Conservation (phyloP, 2,797 vertebrate genomes). For the Margarornis squamiger region DNA sequence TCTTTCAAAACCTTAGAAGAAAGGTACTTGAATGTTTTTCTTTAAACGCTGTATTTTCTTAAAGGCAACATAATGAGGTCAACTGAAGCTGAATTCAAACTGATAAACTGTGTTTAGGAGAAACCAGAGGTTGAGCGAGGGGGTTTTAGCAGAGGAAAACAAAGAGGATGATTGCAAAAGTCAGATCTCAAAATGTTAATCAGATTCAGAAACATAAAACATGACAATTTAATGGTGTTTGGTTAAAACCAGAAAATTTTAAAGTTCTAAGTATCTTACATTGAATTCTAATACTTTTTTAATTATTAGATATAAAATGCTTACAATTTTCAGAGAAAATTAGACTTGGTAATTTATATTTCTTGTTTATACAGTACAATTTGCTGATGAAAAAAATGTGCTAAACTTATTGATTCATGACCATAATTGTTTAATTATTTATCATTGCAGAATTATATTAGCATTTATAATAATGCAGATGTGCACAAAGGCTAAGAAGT, state of each 20-base stretch:
- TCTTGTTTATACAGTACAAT: constrained; percentile 99
- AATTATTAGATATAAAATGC: constrained; percentile 84
- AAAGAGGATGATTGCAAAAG: constrained; percentile 75
- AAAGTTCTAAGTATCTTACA: constrained; percentile 75
- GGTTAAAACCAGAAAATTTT: constrained; percentile 74
- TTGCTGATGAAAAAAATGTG: constrained; percentile 99
- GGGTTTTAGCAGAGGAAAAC: constrained; percentile 57
- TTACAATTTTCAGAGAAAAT: constrained; percentile 88
- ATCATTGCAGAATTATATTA: constrained; percentile 99
- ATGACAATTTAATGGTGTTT: constrained; percentile 78
- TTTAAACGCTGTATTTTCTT: constrained; percentile 47
- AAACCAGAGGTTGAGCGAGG: constrained; percentile 12
- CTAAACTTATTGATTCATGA: constrained; percentile 99
- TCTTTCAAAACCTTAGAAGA: constrained; percentile 44
- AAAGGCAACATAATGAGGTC: constrained; percentile 47
- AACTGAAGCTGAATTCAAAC: constrained; percentile 13
- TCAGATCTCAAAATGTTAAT: constrained; percentile 80
- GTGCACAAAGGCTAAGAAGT: constrained; percentile 87
- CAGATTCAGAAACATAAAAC: constrained; percentile 81
- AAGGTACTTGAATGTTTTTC: constrained; percentile 26
- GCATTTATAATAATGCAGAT: constrained; percentile 98
- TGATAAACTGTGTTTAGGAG: constrained; percentile 48
- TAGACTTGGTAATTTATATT: constrained; percentile 99
- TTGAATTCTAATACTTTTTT: constrained; percentile 84
- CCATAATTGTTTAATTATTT: constrained; percentile 99